A percentile compares a stretch with the other conserved stretches of the same genome.
These are phyloP conservation scores for Athalia circularis DNA, from an alignment of 2,888 invertebrate genomes.

Conservation along the genomic window DNA sequence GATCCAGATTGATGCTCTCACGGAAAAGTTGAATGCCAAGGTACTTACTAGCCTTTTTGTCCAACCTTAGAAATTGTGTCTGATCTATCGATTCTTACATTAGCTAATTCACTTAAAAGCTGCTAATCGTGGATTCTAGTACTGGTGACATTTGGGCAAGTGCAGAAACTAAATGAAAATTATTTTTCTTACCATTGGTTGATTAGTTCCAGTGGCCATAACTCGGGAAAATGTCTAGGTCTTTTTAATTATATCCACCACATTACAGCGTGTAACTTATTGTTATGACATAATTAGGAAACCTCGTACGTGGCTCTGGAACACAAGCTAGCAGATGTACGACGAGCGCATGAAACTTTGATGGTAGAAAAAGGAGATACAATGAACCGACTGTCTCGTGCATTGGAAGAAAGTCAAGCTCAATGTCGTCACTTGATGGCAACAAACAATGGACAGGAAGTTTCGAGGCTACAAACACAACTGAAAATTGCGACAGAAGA, in stretches of 20 bases:
- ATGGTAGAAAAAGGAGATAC: constrained; percentile 80
- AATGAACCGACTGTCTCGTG: constrained; percentile 79
- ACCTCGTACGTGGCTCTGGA: constrained; percentile 63
- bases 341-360: constrained; percentile 78
- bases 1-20: constrained; percentile 73
- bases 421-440: constrained; percentile 74
- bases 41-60: constrained; percentile 53
- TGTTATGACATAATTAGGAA: constrained; percentile 58
- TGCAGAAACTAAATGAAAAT: constrained; percentile 40
- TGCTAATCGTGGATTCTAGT: constrained; percentile 59
- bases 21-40: constrained; percentile 70
- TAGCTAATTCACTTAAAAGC: constrained; percentile 53
- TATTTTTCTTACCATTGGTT: not conserved
- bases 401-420: constrained; percentile 78
- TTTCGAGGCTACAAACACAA: constrained; percentile 75
- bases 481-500: constrained; percentile 76
- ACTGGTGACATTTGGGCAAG: constrained; percentile 61
- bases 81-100: constrained; percentile 14
- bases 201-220: not conserved
- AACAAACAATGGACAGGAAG: constrained; percentile 74
- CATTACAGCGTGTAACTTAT: not conserved
- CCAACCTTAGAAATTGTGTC: not conserved
- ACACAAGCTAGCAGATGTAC: constrained; percentile 73
- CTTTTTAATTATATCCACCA: not conserved
- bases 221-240: not conserved